phyloP scores from a whole-genome alignment of 2,888 invertebrate genomes.

The Ephialtes manifestator region DNA sequence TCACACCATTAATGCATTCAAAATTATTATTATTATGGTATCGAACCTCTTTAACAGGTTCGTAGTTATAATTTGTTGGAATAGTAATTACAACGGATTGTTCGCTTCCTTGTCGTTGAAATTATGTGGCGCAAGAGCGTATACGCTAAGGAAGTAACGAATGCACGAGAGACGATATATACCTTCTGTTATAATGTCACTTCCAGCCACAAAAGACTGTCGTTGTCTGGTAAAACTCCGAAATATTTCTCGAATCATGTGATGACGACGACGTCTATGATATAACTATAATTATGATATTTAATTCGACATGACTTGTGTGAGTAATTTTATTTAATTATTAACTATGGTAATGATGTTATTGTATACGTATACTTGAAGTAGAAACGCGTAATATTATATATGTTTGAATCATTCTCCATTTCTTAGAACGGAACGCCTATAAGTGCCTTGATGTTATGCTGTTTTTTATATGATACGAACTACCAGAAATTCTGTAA shows the following conservation, averaged over 20 bases:
- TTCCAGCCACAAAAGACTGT: conserved; percentile 59
- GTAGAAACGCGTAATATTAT: conserved; percentile 54
- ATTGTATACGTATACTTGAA: conserved; percentile 50
- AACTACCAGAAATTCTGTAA: conserved; percentile 78
- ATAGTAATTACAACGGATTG: conserved; percentile 4
- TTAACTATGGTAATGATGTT: conserved; percentile 64
- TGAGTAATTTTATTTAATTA: conserved; percentile 74
- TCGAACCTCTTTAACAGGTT: conserved; percentile 34
- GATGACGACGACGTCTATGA: conserved; percentile 39
- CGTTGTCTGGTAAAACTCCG: conserved; percentile 39
- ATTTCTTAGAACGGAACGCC: conserved; percentile 57
- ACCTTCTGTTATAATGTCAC: conserved; percentile 19
- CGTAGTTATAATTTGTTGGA: conserved; percentile 41
- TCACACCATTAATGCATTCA: conserved; percentile 16
- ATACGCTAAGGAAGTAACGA: not conserved
- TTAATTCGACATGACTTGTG: conserved; percentile 71
- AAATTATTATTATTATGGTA: conserved; percentile 17
- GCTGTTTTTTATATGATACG: conserved; percentile 74
- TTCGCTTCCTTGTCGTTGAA: conserved; percentile 2
- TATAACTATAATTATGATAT: conserved; percentile 65
- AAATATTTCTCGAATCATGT: conserved; percentile 30
- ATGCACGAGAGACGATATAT: conserved; percentile 23
- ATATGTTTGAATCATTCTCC: conserved; percentile 46
- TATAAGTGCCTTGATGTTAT: conserved; percentile 70
- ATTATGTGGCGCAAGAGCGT: not conserved